Evolutionary conservation across 2,888 invertebrate genomes (phyloP).

Genomic region (Bombylius discolor): DNA sequence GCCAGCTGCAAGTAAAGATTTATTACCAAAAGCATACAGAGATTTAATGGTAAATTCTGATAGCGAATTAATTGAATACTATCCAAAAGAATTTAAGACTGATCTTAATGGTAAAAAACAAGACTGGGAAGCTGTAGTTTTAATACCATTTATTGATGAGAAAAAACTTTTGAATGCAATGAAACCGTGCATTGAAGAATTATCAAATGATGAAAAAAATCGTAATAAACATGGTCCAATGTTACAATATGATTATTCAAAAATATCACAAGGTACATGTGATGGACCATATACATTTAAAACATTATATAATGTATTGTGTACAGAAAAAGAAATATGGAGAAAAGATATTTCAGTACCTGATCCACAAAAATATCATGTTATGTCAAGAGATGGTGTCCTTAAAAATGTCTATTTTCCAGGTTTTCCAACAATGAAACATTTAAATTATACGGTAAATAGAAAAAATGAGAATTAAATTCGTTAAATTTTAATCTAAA

Average conservation of each 20-base stretch:
- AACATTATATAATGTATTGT: constrained; percentile 30
- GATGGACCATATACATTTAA: constrained; percentile 48
- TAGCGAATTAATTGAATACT: constrained; percentile 77
- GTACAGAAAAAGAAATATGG: constrained; percentile 24
- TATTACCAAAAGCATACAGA: constrained; percentile 67
- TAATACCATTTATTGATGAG: constrained; percentile 89
- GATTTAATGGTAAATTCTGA: constrained; percentile 59
- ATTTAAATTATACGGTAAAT: constrained; percentile 63
- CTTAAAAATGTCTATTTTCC: constrained; percentile 45
- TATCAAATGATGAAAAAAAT: constrained; percentile 55
- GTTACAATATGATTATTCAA: constrained; percentile 58
- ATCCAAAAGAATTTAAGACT: constrained; percentile 79
- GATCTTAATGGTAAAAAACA: constrained; percentile 93
- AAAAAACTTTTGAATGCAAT: constrained; percentile 60
- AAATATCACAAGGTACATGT: constrained; percentile 43
- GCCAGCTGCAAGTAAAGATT: constrained; percentile 68
- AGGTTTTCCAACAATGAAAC: constrained; percentile 86
- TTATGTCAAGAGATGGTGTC: constrained; percentile 22
- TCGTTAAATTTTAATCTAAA: neutral
- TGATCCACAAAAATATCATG: constrained; percentile 18
- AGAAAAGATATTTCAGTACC: constrained; percentile 21
- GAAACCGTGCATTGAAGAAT: constrained; percentile 48
- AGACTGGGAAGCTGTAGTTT: constrained; percentile 92
- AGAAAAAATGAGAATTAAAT: constrained; percentile 5
- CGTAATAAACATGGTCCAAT: constrained; percentile 83